These are phyloP conservation scores for Pediacus dermestoides DNA, from an alignment of 2,888 invertebrate species.

Conservation along the genomic window DNA sequence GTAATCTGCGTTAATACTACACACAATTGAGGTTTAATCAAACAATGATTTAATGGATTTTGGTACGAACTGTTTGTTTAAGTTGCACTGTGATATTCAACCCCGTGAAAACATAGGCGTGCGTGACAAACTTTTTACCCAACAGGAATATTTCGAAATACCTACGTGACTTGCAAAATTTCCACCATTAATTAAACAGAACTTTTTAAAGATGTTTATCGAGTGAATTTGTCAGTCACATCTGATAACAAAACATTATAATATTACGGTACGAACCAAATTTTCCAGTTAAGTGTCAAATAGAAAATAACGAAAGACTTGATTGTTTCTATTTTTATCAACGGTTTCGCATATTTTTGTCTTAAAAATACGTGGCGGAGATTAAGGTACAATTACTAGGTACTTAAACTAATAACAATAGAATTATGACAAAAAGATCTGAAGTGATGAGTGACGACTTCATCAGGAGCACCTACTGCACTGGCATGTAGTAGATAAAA, in stretches of 20 bases:
- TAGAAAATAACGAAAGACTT: no score
- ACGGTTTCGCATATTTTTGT: no score
- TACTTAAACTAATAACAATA: no score
- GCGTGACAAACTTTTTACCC: conserved; percentile 16
- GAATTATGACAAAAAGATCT: no score
- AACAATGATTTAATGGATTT: conserved; percentile 42
- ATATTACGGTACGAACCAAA: no score
- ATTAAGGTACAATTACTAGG: no score
- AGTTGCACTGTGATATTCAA: conserved; percentile 30
- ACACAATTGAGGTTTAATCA: conserved; percentile 13
- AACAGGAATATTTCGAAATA: background rate
- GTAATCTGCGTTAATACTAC: conserved; percentile 7
- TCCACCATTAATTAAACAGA: conserved; percentile 15
- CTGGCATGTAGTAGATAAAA: conserved; percentile 28
- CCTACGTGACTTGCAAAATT: conserved; percentile 31
- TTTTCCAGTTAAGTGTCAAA: no score
- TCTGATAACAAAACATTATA: background rate
- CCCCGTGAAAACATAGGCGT: conserved; percentile 23
- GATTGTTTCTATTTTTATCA: no score
- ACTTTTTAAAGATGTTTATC: conserved; percentile 20
- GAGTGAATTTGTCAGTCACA: conserved; percentile 7
- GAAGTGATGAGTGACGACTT: no score
- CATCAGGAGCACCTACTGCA: no score
- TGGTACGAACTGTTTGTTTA: conserved; percentile 34
- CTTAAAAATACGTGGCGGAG: no score